Percentiles rank a stretch among this genome's conserved stretches.
These are phyloP conservation scores for Styela plicata DNA, from an alignment of 23 tunicate genomes.

Conservation along the genomic window DNA sequence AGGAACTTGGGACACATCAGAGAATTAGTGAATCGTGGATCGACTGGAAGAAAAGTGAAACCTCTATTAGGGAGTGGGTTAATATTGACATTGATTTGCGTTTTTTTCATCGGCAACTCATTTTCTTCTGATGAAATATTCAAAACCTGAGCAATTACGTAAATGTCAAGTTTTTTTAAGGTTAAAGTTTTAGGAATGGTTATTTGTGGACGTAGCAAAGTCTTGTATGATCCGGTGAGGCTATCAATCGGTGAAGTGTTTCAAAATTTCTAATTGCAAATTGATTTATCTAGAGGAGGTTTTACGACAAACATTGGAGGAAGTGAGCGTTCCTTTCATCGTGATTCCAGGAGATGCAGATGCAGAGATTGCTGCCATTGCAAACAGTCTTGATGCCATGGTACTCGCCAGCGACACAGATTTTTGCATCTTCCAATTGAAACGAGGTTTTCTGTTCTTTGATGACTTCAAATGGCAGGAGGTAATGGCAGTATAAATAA, in stretches of 20 bases:
- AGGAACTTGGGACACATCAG: not conserved
- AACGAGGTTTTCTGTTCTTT: not conserved
- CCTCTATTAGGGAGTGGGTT: conserved; percentile 8
- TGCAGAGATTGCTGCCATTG: conserved; percentile 3
- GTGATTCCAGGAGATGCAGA: conserved; percentile 18
- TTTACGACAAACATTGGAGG: not conserved
- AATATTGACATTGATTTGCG: no score
- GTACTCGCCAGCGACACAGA: conserved; percentile 15
- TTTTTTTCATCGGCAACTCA: no score
- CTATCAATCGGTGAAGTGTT: no score
- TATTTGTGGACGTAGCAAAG: no score
- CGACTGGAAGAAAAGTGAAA: not conserved
- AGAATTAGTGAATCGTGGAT: not conserved
- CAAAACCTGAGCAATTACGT: no score
- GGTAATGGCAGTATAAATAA: conserved; percentile 1
- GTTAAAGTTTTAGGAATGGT: no score
- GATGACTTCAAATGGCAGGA: conserved; percentile 1
- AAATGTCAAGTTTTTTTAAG: no score
- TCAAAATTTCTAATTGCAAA: no score
- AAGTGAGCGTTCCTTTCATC: conserved; percentile 6
- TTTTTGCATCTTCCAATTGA: conserved; percentile 4
- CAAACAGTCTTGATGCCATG: not conserved
- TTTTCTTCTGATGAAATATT: no score
- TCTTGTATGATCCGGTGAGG: no score
- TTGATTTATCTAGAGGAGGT: conserved; percentile 2